Conservation (phyloP, 1,140 invertebrate genomes). For the Sycophila sp. region DNA sequence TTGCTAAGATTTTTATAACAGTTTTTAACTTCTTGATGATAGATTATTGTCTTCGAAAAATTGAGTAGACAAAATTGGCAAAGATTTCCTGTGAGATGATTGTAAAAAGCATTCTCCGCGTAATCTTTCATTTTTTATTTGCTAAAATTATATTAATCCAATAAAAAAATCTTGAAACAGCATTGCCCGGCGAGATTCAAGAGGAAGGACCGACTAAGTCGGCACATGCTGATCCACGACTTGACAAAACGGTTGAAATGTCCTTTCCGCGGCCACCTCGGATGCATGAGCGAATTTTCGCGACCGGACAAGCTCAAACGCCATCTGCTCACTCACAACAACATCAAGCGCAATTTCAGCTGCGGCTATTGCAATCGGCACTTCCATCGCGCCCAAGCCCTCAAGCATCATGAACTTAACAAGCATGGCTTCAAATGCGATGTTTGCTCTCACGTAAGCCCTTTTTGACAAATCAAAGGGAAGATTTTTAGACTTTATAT, state of each 20-base stretch:
- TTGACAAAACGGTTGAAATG: conserved; percentile 74
- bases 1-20: no score
- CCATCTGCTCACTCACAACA: conserved; percentile 73
- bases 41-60: no score
- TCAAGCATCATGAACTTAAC: conserved; percentile 61
- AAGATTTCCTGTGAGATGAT: no score
- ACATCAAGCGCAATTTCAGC: conserved; percentile 67
- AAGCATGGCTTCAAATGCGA: conserved; percentile 62
- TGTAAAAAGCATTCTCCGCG: no score
- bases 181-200: conserved; percentile 73
- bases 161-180: conserved; percentile 45
- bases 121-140: no score
- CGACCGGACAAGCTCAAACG: conserved; percentile 69
- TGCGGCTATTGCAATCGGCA: conserved; percentile 66
- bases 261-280: conserved; percentile 72
- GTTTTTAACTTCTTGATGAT: no score
- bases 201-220: conserved; percentile 75
- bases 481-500: neutral
- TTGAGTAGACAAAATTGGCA: no score
- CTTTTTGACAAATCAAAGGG: conserved; percentile 3
- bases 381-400: conserved; percentile 69
- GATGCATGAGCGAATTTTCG: conserved; percentile 76
- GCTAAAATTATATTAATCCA: no score
- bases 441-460: conserved; percentile 59
- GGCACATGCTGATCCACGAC: conserved; percentile 77